phyloP scores from a whole-genome alignment of 2,888 invertebrate species.

The Venustoraphidia nigricollis region DNA sequence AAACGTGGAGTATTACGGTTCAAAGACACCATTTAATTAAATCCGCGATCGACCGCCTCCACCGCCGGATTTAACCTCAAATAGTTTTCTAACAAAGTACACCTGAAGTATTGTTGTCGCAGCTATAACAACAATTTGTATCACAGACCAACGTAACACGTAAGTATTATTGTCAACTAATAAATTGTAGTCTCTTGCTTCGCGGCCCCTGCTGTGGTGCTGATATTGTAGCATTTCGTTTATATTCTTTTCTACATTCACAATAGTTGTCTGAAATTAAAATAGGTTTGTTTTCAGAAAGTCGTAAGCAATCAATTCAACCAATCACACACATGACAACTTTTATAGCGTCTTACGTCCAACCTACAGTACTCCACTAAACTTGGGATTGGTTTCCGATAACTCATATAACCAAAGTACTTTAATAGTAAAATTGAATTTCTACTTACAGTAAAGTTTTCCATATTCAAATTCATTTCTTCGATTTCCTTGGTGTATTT shows the following conservation, averaged over 20 bases:
- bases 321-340: too few species aligned
- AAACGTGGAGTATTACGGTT: too few species aligned
- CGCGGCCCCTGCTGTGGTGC: slow-evolving; percentile 62
- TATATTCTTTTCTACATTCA: slow-evolving; percentile 67
- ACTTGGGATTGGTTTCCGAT: background rate
- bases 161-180: slow-evolving; percentile 69
- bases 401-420: background rate
- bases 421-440: slow-evolving; percentile 3
- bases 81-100: slow-evolving; percentile 77
- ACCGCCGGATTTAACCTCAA: slow-evolving; percentile 57
- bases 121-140: slow-evolving; percentile 71
- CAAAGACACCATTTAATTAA: slow-evolving; percentile 18
- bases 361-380: too few species aligned
- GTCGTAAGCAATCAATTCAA: too few species aligned
- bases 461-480: slow-evolving; percentile 71
- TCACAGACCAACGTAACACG: slow-evolving; percentile 77
- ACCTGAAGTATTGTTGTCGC: slow-evolving; percentile 68
- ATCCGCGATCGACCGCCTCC: slow-evolving; percentile 38
- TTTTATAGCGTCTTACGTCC: too few species aligned
- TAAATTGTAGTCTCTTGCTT: slow-evolving; percentile 69
- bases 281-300: slow-evolving; percentile 3
- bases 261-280: slow-evolving; percentile 47
- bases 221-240: slow-evolving; percentile 75
- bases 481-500: slow-evolving; percentile 80
- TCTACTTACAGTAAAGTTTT: slow-evolving; percentile 71